Base-by-base conservation (phyloP, 1,140 invertebrate species). In the Pantala flavescens region DNA sequence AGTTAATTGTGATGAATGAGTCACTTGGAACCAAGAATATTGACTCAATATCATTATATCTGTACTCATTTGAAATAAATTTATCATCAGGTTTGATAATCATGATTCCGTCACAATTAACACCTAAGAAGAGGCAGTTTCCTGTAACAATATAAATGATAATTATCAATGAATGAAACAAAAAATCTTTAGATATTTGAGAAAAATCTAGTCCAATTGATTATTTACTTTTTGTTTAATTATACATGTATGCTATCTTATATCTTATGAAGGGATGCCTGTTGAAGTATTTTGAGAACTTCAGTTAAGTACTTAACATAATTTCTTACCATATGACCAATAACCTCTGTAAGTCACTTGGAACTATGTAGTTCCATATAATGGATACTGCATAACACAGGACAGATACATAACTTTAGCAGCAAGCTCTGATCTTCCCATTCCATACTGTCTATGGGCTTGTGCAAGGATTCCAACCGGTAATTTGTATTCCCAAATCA, bases 351-450 rank as follows among this genome's bases (percentile, higher is more conserved):
- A 97, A 0, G 91, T 92, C 36, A 97, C 96, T 43, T 90, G 90
- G 82, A 94, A 98, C 84, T 97, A 90, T 0, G 95, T 96, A 72
- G 94, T 96, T 1, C 96, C 96, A 80, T 98, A 98, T 0, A 98
- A 85, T 0, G 96, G 94, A 82, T 97, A 98, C 83, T 98, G 96
- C 93, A 97, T 98, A 0, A 98, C 96, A 80, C 95, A 97, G 0
- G 95, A 96, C 71, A 98, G 83, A 82, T 98, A 98, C 78, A 97
- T 87, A 11, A 96, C 94, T 83, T 97, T 97, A 0, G 95, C 93
- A 3, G 95, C 94, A 28, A 97, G 81, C 80, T 97, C 94, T 9
- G 92, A 90, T 77, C 96, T 91, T 0, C 94, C 94, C 5, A 91
- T 90, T 42, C 96, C 96, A 80, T 97, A 98, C 81, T 95, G 93